Percentiles rank a stretch among this genome's conserved stretches.
phyloP scores from a whole-genome alignment of 2,797 vertebrate genomes.

The Poecilia picta region DNA sequence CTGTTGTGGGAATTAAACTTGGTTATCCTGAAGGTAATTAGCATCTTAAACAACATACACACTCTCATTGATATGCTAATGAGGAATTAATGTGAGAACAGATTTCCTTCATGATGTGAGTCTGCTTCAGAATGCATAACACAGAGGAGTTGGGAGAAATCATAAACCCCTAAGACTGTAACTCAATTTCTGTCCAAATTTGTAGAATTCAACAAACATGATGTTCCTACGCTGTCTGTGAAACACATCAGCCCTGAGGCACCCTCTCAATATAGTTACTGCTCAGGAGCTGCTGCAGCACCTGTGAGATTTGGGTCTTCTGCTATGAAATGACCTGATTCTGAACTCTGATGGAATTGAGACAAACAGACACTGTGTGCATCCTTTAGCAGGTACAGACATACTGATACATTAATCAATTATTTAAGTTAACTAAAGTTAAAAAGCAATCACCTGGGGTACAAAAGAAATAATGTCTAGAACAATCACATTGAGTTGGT shows the following conservation, averaged over 20 bases:
- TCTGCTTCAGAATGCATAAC: slow-evolving; percentile 27
- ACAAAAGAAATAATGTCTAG: not conserved
- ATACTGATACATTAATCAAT: slow-evolving; percentile 40
- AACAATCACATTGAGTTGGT: not conserved
- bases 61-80: slow-evolving; percentile 4
- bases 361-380: slow-evolving; percentile 44
- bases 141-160: slow-evolving; percentile 7
- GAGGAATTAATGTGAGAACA: slow-evolving; percentile 16
- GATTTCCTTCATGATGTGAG: slow-evolving; percentile 18
- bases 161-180: slow-evolving; percentile 22
- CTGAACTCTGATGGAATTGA: slow-evolving; percentile 55
- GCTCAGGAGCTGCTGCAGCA: slow-evolving; percentile 43
- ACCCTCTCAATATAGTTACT: slow-evolving; percentile 45
- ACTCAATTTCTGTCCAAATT: slow-evolving; percentile 29
- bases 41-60: slow-evolving; percentile 30
- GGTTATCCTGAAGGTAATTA: slow-evolving; percentile 28
- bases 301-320: slow-evolving; percentile 51
- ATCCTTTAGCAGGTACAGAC: slow-evolving; percentile 49
- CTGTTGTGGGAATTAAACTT: slow-evolving; percentile 24
- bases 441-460: slow-evolving; percentile 8
- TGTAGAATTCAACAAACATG: slow-evolving; percentile 8
- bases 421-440: slow-evolving; percentile 32
- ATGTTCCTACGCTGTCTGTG: slow-evolving; percentile 34
- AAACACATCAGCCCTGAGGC: slow-evolving; percentile 38
- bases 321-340: slow-evolving; percentile 60